These are phyloP conservation scores for Pampusana beccarii DNA, from an alignment of 2,113 vertebrate genomes.

Conservation along the genomic window DNA sequence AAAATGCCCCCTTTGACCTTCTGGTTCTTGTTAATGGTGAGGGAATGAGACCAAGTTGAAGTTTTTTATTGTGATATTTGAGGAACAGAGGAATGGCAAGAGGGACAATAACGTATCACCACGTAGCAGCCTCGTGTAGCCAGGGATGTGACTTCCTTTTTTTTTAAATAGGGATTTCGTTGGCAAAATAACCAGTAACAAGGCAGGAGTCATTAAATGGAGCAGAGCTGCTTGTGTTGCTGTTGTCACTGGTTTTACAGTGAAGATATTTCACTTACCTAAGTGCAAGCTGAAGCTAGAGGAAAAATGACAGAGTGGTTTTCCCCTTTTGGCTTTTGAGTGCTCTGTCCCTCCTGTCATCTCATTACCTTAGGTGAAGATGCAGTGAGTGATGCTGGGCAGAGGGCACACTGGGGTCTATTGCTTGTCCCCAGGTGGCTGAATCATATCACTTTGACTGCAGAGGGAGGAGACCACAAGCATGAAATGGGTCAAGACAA, in stretches of 20 bases:
- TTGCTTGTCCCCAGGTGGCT: background rate
- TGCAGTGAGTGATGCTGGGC: no score
- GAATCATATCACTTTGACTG: background rate
- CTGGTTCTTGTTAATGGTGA: background rate
- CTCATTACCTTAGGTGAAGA: background rate
- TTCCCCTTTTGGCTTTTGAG: background rate
- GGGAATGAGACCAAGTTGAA: background rate
- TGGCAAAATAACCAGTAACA: background rate
- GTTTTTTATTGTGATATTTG: background rate
- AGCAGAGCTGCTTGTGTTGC: background rate
- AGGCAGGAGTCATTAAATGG: background rate
- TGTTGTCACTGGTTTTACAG: background rate
- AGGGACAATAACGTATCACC: background rate
- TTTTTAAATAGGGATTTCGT: background rate
- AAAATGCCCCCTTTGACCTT: background rate
- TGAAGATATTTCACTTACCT: background rate
- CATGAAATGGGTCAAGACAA: background rate
- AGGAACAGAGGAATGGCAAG: background rate
- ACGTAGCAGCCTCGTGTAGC: accelerated
- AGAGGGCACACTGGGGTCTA: background rate
- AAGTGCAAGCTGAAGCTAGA: background rate
- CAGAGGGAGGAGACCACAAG: background rate
- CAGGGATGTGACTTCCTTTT: no score
- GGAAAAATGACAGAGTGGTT: background rate
- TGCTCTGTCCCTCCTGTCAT: background rate